Evolutionary conservation across 1,140 invertebrate species (phyloP).

Genomic region (Acromyrmex charruanus): DNA sequence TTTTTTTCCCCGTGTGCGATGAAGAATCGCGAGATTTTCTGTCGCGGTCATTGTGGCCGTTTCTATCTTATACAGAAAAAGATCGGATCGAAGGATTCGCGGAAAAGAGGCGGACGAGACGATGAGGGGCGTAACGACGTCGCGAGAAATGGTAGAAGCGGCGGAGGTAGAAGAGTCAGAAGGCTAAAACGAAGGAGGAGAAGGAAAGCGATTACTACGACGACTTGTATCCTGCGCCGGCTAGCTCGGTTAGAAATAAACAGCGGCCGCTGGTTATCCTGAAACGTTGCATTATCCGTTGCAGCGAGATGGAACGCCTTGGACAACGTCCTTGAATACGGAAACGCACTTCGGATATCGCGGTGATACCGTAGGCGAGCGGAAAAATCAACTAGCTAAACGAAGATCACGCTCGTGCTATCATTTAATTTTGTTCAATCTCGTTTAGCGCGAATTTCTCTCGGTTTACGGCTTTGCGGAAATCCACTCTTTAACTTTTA

Average conservation of each 20-base stretch:
- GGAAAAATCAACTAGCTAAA: conserved; percentile 48
- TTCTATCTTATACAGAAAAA: conserved; percentile 37
- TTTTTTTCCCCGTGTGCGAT: neutral
- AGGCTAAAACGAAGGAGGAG: conserved; percentile 24
- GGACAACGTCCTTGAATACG: conserved; percentile 81
- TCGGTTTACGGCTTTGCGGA: neutral
- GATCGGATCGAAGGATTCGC: conserved; percentile 38
- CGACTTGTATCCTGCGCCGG: conserved; percentile 55
- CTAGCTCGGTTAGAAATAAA: conserved; percentile 75
- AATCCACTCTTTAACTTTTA: conserved; percentile 2
- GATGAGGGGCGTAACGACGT: conserved; percentile 55
- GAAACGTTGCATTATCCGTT: conserved; percentile 85
- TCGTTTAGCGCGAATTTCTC: neutral
- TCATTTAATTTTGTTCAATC: neutral
- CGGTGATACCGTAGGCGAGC: conserved; percentile 21
- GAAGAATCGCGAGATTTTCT: conserved; percentile 37
- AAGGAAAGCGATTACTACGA: conserved; percentile 71
- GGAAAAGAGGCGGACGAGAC: conserved; percentile 50
- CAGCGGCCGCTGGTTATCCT: conserved; percentile 80
- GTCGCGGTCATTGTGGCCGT: neutral
- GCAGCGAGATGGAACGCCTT: conserved; percentile 85
- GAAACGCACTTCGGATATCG: conserved; percentile 51
- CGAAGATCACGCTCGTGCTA: conserved; percentile 1
- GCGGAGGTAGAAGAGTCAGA: conserved; percentile 7
- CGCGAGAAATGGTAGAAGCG: conserved; percentile 38